phyloP scores from a whole-genome alignment of 2,797 vertebrate genomes.

The Schizopygopsis pylzovi region DNA sequence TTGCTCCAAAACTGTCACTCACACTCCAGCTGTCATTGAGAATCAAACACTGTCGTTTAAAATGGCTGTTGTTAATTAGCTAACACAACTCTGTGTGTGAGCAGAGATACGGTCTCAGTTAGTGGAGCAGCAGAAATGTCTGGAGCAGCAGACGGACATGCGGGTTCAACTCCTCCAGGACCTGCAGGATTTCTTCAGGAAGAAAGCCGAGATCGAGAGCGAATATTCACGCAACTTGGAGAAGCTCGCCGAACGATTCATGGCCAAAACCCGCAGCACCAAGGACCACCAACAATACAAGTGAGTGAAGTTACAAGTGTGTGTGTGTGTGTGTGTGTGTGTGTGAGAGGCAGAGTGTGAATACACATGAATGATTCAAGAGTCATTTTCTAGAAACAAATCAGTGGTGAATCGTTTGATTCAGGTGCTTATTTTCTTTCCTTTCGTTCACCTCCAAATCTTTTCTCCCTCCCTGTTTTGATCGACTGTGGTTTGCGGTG shows the following conservation, averaged over 20 bases:
- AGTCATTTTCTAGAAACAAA: slow-evolving; percentile 8
- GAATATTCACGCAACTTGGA: slow-evolving; percentile 97
- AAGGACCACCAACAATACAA: slow-evolving; percentile 99
- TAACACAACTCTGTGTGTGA: slow-evolving; percentile 25
- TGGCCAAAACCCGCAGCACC: slow-evolving; percentile 98
- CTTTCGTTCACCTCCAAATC: slow-evolving; percentile 20
- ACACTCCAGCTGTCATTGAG: slow-evolving; percentile 3
- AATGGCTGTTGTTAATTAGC: not conserved
- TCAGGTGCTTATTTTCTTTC: slow-evolving; percentile 1
- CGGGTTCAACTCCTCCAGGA: slow-evolving; percentile 97
- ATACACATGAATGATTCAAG: slow-evolving; percentile 24
- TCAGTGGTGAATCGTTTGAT: not conserved
- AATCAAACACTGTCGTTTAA: not conserved
- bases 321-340: not conserved
- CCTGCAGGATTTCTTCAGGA: slow-evolving; percentile 98
- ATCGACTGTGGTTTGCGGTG: slow-evolving; percentile 16
- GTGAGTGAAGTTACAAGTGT: slow-evolving; percentile 74
- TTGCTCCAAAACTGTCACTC: not conserved
- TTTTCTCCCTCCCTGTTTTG: not conserved
- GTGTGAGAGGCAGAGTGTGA: not conserved
- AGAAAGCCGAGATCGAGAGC: slow-evolving; percentile 96
- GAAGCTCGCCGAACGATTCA: slow-evolving; percentile 96
- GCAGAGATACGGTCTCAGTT: slow-evolving; percentile 94
- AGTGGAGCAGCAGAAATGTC: slow-evolving; percentile 95
- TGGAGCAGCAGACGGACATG: slow-evolving; percentile 99